Evolutionary conservation across 1,140 invertebrate genomes (phyloP).

Genomic region (Coptotermes formosanus): DNA sequence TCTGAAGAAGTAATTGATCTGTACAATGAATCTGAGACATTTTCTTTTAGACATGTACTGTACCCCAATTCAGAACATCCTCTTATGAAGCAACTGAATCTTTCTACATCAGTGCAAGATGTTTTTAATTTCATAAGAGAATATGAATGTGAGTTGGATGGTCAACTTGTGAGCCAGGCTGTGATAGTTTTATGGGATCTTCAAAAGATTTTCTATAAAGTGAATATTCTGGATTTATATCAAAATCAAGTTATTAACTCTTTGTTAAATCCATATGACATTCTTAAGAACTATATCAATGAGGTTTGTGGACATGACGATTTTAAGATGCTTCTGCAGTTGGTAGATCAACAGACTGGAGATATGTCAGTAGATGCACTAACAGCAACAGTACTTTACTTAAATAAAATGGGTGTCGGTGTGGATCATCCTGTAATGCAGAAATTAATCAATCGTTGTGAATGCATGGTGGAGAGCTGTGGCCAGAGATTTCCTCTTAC

Average conservation of each 20-base stretch:
- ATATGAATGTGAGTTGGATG: slow-evolving; percentile 2
- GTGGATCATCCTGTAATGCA: slow-evolving; percentile 19
- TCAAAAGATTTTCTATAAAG: slow-evolving; percentile 29
- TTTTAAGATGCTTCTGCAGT: slow-evolving; percentile 21
- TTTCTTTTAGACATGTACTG: slow-evolving; percentile 18
- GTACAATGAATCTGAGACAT: neutral
- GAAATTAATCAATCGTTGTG: neutral
- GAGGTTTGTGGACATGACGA: slow-evolving; percentile 22
- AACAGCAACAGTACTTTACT: slow-evolving; percentile 12
- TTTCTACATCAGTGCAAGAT: slow-evolving; percentile 24
- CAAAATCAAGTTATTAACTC: neutral
- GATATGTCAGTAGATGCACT: slow-evolving; percentile 27
- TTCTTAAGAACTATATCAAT: slow-evolving; percentile 23
- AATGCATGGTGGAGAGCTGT: neutral
- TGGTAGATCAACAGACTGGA: neutral
- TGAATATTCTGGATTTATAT: neutral
- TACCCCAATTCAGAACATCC: slow-evolving; percentile 24
- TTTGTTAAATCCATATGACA: slow-evolving; percentile 5
- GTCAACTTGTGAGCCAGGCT: slow-evolving; percentile 22
- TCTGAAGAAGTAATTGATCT: neutral
- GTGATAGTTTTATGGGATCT: slow-evolving; percentile 31
- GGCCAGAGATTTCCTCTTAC: slow-evolving; percentile 21
- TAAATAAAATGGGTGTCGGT: slow-evolving; percentile 27
- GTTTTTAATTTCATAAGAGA: slow-evolving; percentile 28
- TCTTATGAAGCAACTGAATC: slow-evolving; percentile 23